Evolutionary conservation across 37 sponge, comb jelly and placozoan genomes (phyloP), one percentile per base, ranked within the genome.

Genomic region (Geodia barretti): DNA sequence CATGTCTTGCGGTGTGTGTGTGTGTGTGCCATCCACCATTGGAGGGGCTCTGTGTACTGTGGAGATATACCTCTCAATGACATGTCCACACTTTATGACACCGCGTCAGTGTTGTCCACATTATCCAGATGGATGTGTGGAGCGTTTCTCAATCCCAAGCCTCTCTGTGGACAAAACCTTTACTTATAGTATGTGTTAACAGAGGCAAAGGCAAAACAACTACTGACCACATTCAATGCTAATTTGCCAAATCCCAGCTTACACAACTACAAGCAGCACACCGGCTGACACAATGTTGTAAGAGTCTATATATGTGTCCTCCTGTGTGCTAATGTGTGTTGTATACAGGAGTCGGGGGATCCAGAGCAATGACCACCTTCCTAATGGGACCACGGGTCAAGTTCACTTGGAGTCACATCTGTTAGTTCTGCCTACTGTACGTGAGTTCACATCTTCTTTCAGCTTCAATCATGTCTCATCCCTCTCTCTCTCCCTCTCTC

Each of bases 311-410:
- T 14, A 47, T 17, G 7, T 17, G 11, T 47, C 54, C 54, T 47
- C 14, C 14, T 47, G 14, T 47, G 54, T 7, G 54, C n/a, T n/a
- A n/a, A n/a, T n/a, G 54, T 47, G 54, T 47, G 11, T 14, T 47
- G 54, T 33, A 64, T 24, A 58, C 62, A 88, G 91, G 91, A 90
- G 77, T 86, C 91, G 32, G 83, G 76, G 76, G 83, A 90, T 72
- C 86, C 91, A 35, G 83, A 4, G 83, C 82, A 19, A 81, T 86
- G 74, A 75, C 65, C 8, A 76, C 39, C 59, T 85, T 90, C 42
- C 79, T 95, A 39, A 60, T 83, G 74, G 86, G 83, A 21, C 75
- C 38, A 77, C 61, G 2, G 87, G 84, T 26, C 65, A 70, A 39
- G 68, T 30, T 62, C 73, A 21, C 62, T 82, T 33, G 84, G 54